A percentile compares a stretch with the other conserved stretches of the same genome.
These are phyloP conservation scores for Laticauda laticaudata DNA, from an alignment of 2,113 vertebrate genomes.

Conservation along the genomic window DNA sequence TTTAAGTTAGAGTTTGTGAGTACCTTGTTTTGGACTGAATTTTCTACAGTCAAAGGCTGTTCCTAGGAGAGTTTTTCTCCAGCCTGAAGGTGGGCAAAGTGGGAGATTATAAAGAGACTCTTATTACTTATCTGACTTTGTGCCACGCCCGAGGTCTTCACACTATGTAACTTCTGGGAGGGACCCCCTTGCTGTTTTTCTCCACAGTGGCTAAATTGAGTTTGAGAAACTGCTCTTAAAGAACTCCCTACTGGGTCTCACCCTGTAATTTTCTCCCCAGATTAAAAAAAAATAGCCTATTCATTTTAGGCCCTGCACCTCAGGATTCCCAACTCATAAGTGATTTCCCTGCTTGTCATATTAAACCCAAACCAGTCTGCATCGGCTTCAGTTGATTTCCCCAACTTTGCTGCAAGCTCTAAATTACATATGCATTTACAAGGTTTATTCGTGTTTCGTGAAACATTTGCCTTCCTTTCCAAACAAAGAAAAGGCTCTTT, in stretches of 20 bases:
- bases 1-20: too few relatives aligned
- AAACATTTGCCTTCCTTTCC: not conserved
- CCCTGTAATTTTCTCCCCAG: not conserved
- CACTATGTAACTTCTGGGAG: too few relatives aligned
- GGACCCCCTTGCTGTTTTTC: not conserved
- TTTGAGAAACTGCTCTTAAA: not conserved
- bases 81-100: too few relatives aligned
- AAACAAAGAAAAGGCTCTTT: not conserved
- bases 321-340: not conserved
- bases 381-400: not conserved
- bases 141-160: too few relatives aligned
- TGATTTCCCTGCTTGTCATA: not conserved
- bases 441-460: not conserved
- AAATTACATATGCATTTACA: not conserved
- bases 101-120: too few relatives aligned
- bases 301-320: not conserved
- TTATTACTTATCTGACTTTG: too few relatives aligned
- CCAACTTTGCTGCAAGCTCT: not conserved
- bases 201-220: not conserved
- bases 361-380: not conserved
- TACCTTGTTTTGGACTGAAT: too few relatives aligned
- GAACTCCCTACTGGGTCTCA: not conserved
- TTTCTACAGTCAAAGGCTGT: too few relatives aligned
- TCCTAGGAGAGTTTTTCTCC: too few relatives aligned
- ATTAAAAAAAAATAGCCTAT: not conserved